Evolutionary conservation across 2,797 vertebrate genomes (phyloP).

Genomic region (Ptychobarbus kaznakovi): DNA sequence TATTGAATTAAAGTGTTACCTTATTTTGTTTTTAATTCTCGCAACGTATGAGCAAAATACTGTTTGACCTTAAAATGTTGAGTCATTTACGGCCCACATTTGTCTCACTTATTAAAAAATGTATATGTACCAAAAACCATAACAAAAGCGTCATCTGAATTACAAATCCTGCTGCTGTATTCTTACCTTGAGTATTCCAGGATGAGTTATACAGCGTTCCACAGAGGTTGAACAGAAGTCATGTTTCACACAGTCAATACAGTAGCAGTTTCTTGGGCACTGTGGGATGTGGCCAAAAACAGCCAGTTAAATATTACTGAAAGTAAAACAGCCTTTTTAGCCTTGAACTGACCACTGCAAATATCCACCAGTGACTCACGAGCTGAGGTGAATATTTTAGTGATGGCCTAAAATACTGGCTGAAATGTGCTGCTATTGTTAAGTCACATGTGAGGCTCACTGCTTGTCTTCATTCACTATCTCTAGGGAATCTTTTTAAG

Average conservation of each 20-base stretch:
- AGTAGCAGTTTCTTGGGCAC: conserved; percentile 13
- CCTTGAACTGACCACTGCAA: conserved; percentile 52
- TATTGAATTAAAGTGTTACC: too few species aligned
- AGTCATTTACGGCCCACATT: not conserved
- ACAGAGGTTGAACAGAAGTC: not conserved
- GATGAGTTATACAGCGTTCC: not conserved
- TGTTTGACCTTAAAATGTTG: not conserved
- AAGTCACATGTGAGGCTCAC: not conserved
- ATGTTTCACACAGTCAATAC: conserved; percentile 1
- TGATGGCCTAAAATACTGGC: conserved; percentile 61
- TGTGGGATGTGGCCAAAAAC: conserved; percentile 57
- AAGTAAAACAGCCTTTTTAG: conserved; percentile 68
- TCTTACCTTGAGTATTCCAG: conserved; percentile 40
- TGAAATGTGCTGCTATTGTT: conserved; percentile 38
- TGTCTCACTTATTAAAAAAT: not conserved
- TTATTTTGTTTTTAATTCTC: not conserved
- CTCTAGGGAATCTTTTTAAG: conserved; percentile 13
- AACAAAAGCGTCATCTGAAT: not conserved
- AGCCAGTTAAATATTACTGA: conserved; percentile 77
- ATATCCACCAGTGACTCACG: conserved; percentile 59
- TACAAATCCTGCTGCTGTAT: not conserved
- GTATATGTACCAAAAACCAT: not conserved
- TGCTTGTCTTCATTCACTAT: conserved; percentile 7
- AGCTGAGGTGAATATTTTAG: conserved; percentile 31
- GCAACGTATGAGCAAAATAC: not conserved